phyloP scores from a whole-genome alignment of 2,797 vertebrate species.

The Lithobates pipiens region DNA sequence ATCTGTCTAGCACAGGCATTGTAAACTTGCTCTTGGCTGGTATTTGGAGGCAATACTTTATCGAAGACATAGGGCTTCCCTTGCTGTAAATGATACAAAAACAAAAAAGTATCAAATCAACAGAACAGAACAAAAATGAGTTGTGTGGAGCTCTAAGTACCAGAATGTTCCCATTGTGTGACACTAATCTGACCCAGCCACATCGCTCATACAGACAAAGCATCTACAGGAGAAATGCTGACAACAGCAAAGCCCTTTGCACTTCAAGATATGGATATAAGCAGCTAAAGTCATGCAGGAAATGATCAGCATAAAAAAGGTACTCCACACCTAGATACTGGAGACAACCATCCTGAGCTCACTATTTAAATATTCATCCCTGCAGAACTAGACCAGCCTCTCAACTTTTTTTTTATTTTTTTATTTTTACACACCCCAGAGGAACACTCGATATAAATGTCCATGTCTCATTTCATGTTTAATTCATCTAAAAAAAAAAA shows the following conservation, averaged over 20 bases:
- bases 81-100: conserved; percentile 73
- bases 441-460: no score
- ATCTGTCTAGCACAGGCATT: conserved; percentile 91
- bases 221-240: conserved; percentile 14
- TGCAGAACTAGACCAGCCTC: no score
- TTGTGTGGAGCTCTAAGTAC: not conserved
- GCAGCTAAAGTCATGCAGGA: not conserved
- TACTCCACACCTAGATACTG: no score
- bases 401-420: no score
- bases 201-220: conserved; percentile 14
- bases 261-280: not conserved
- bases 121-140: not conserved
- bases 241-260: conserved; percentile 18
- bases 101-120: conserved; percentile 16
- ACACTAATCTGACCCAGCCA: conserved; percentile 1
- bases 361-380: no score
- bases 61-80: conserved; percentile 90
- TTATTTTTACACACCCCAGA: no score
- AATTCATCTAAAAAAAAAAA: no score
- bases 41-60: conserved; percentile 86
- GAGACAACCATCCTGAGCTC: no score
- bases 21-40: conserved; percentile 88
- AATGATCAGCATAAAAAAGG: no score
- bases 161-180: conserved; percentile 30
- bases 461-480: no score